These are phyloP conservation scores for Gopherus flavomarginatus DNA, from an alignment of 2,113 vertebrate species.

Conservation along the genomic window DNA sequence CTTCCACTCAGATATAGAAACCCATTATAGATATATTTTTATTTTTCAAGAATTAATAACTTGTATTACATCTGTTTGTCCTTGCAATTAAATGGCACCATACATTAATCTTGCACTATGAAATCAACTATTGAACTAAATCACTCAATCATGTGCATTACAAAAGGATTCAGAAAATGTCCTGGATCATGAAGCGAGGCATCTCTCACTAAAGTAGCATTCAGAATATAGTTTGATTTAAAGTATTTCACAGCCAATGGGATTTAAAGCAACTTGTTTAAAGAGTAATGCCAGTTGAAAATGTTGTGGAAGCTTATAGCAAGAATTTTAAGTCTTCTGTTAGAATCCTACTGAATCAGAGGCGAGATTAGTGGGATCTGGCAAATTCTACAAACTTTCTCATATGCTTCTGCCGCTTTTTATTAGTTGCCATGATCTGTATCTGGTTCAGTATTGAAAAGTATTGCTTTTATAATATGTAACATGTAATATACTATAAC, in stretches of 20 bases:
- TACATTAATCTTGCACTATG: neutral
- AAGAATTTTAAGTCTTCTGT: neutral
- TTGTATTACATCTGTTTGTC: neutral
- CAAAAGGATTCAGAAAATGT: neutral
- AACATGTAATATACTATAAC: neutral
- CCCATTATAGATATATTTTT: neutral
- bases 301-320: conserved; percentile 25
- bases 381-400: neutral
- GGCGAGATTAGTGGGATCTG: neutral
- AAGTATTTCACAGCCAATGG: conserved; percentile 6
- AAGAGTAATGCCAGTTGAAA: conserved; percentile 23
- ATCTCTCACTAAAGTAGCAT: neutral
- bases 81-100: conserved; percentile 13
- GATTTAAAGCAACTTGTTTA: conserved; percentile 11
- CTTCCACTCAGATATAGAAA: neutral
- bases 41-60: neutral
- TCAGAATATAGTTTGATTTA: neutral
- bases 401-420: conserved; percentile 1
- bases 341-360: neutral
- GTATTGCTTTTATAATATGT: neutral
- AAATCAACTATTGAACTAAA: conserved; percentile 6
- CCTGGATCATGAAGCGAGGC: conserved; percentile 29
- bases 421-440: neutral
- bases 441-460: neutral
- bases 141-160: neutral